Evolutionary conservation across 2,797 vertebrate species (phyloP), one percentile per base, ranked within the genome.

Genomic region (Pachyuromys duprasi): DNA sequence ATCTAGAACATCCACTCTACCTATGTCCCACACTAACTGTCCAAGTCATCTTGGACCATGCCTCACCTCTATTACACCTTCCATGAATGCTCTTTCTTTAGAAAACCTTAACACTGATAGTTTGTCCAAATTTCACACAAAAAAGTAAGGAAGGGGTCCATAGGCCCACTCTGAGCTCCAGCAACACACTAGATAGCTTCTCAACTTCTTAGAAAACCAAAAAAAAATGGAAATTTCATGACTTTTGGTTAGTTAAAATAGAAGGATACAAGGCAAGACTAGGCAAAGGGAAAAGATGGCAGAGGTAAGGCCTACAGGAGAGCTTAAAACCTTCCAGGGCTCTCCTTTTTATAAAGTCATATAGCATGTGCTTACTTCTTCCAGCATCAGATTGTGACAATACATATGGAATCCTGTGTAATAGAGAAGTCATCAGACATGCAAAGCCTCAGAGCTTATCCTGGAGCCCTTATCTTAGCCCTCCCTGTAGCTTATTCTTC

Each of bases 401-500:
- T 26, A 53, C 18, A 9, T 6, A 2, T 70, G 45, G 86, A 74
- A 75, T n/a, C 0, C n/a, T 65, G 0, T 67, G 76, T 39, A 63
- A 22, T 60, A 76, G 20, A 20, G 15, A 87, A 89, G 76, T 28
- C 26, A 42, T 39, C 24, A 82, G 42, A 79, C 18, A 39, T 28
- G 69, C 5, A 2, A 3, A 31, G 0, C n/a, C 36, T 75, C 20
- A 18, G 11, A 31, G 5, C 5, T 92, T 63, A 65, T 7, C 12
- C 0, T 63, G 4, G 15, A n/a, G 20, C 5, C 39, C 75, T 79
- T n/a, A n/a, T n/a, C 42, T 57, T 0, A 3, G 0, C 22, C 8
- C 6, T 84, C 57, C 17, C 8, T 26, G 14, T 57, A 28, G 0
- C 14, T 31, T 49, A 26, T 7, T 75, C 22, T 33, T 82, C 80